Conservation (phyloP, 2,888 invertebrate genomes). For the Apotomis capreana region DNA sequence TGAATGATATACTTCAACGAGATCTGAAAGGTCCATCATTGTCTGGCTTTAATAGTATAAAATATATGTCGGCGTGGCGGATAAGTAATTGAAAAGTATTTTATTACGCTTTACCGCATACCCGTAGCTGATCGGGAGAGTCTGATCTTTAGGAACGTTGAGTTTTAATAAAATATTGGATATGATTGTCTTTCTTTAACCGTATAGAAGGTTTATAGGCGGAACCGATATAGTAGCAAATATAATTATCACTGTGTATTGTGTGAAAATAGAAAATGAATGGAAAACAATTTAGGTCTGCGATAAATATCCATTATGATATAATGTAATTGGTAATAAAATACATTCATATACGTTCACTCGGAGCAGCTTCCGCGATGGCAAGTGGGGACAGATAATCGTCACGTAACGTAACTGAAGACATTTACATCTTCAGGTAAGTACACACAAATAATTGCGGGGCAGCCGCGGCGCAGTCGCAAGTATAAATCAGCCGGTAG, state of each 20-base stretch:
- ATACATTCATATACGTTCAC: background rate
- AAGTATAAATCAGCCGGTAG: slow-evolving; percentile 56
- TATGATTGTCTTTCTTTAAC: too few species aligned
- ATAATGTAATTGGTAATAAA: slow-evolving; percentile 1
- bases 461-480: slow-evolving; percentile 52
- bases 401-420: slow-evolving; percentile 51
- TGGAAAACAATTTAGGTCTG: background rate
- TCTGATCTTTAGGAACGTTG: background rate
- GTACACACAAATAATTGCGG: slow-evolving; percentile 61
- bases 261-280: background rate
- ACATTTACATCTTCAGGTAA: slow-evolving; percentile 45
- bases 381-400: slow-evolving; percentile 40
- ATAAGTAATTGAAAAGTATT: slow-evolving; percentile 4
- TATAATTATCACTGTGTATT: too few species aligned
- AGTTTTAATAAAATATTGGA: background rate
- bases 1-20: slow-evolving; percentile 33
- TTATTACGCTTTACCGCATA: slow-evolving; percentile 6
- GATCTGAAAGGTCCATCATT: slow-evolving; percentile 19
- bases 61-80: slow-evolving; percentile 5
- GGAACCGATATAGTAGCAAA: too few species aligned
- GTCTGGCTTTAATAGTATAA: slow-evolving; percentile 28
- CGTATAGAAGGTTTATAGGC: too few species aligned
- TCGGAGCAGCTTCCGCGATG: slow-evolving; percentile 26
- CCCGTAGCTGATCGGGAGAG: slow-evolving; percentile 3
- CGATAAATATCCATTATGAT: background rate